Evolutionary conservation across 2,797 vertebrate species (phyloP), one percentile per base, ranked within the genome.

Genomic region (Ammospiza maritima): DNA sequence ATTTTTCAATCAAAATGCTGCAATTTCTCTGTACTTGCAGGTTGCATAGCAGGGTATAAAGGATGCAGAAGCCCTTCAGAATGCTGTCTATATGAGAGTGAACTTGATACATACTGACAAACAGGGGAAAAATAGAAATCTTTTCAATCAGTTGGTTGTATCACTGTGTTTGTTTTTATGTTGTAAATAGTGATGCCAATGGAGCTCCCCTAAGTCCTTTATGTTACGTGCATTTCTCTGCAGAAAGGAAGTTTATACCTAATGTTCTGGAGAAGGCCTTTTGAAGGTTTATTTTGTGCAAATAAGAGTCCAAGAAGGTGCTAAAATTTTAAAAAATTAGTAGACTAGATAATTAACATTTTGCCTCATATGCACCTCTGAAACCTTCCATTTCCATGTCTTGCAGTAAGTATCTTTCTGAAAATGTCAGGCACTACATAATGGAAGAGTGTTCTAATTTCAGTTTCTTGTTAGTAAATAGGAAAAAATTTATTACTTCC

Each of bases 321-420:
- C 79, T 96, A 94, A 83, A 48, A 34, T 89, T 92, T 95, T 75
- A 81, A 36, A 91, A 92, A 70, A 27, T 84, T 95, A 47, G 62
- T 86, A 79, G 32, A 66, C 60, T 88, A 73, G 70, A n/a, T 93
- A 93, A 94, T 94, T 93, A 95, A 84, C 76, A 76, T 96, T 95
- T 95, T 96, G 42, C 60, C 70, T 94, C 74, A 81, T 95, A 91
- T 91, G 34, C 50, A 75, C 79, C 66, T 82, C 87, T 40, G 22
- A 95, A 96, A 58, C 62, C 34, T 93, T 95, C 56, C 25, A 29
- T 94, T 91, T 93, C 67, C 36, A 36, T 82, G 76, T 81, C 60
- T 88, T 94, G 58, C 51, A 60, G 62, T 78, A 75, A 81, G 70
- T 82, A 76, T 78, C 73, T 90, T 91, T 84, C 62, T 91, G 79